Percentiles rank a stretch among this genome's conserved stretches.
These are phyloP conservation scores for Lacerta viridis DNA, from an alignment of 2,797 vertebrate species.

Conservation along the genomic window DNA sequence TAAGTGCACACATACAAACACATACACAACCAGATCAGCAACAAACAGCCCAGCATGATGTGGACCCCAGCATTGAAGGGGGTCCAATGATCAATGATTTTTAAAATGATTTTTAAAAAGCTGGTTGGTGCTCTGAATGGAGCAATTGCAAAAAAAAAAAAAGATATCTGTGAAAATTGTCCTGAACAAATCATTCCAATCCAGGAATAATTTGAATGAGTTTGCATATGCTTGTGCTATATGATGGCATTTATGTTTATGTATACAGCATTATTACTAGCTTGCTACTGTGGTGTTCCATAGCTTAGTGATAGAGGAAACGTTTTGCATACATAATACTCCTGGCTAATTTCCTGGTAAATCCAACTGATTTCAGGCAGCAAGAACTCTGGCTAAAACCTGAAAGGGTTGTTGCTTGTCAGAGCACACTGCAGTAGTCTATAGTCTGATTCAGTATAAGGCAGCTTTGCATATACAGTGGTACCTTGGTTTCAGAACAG, in stretches of 20 bases:
- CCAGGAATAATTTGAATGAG: neutral
- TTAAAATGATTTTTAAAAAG: neutral
- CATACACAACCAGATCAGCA: neutral
- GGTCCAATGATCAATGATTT: too few species aligned
- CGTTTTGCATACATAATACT: neutral
- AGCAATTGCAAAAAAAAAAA: neutral
- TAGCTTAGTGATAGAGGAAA: neutral
- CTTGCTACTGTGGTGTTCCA: neutral
- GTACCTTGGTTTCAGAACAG: too few species aligned
- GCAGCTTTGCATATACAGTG: too few species aligned
- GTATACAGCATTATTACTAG: neutral
- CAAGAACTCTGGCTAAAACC: neutral
- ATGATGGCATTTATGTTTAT: neutral
- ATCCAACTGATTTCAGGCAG: neutral
- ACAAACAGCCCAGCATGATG: neutral
- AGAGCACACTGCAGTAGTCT: neutral
- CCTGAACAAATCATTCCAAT: too few species aligned
- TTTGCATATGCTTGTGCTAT: neutral
- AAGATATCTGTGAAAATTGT: neutral
- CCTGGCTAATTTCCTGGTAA: neutral
- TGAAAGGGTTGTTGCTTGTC: conserved; percentile 23
- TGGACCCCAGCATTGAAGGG: neutral
- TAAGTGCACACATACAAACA: neutral
- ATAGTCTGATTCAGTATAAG: neutral
- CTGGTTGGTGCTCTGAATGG: neutral